Percentiles rank a stretch among this genome's conserved stretches.
phyloP scores from a whole-genome alignment of 1,140 invertebrate species.

The Meteorus sp. region DNA sequence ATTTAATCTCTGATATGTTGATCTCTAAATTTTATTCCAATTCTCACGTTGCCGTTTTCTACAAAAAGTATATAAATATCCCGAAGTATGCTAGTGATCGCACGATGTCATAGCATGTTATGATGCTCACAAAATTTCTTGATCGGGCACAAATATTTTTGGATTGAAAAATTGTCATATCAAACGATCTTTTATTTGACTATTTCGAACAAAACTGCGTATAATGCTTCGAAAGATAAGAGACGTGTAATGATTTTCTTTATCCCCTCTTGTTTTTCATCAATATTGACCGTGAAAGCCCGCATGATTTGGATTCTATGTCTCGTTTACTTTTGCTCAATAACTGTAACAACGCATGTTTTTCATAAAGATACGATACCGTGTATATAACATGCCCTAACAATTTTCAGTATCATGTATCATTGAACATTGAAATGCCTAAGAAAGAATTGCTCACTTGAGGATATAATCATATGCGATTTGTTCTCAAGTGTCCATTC shows the following conservation, averaged over 20 bases:
- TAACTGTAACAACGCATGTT: no score
- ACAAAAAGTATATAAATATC: not conserved
- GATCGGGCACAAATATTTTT: not conserved
- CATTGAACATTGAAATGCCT: no score
- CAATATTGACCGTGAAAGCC: not conserved
- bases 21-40: slow-evolving; percentile 18
- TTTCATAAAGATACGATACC: no score
- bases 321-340: no score
- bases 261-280: not conserved
- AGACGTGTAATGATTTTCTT: not conserved
- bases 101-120: slow-evolving; percentile 49
- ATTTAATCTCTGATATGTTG: no score
- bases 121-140: slow-evolving; percentile 1
- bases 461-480: no score
- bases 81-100: slow-evolving; percentile 41
- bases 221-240: not conserved
- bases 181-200: no score
- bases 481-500: no score
- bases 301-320: slow-evolving; percentile 1
- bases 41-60: slow-evolving; percentile 26
- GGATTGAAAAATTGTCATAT: not conserved
- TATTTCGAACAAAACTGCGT: no score
- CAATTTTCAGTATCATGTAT: not conserved
- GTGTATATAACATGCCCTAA: no score
- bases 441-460: no score